Evolutionary conservation across 1,140 invertebrate species (phyloP), one percentile per base, ranked within the genome.

Genomic region (Harpegnathos saltator): DNA sequence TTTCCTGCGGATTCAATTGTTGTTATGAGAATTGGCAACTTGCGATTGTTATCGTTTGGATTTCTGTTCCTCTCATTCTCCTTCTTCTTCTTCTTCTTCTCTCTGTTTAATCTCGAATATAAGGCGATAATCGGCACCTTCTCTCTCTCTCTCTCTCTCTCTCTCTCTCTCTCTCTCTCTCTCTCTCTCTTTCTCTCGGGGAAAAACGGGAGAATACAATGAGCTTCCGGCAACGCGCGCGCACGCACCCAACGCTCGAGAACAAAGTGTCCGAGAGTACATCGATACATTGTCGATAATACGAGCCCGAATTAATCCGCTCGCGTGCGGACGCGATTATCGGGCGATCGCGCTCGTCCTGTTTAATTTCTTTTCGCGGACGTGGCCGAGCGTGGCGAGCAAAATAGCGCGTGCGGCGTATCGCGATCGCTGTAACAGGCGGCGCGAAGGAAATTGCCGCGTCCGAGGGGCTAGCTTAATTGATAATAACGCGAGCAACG

Each of bases 401-500:
- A 62, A 85, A 85, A 85, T 82, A 81, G 38, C 78, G 38, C 52
- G n/a, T n/a, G 26, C n/a, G 44, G 56, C 68, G 72, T 68, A 69
- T 63, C 61, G 61, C 52, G 59, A 86, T 86, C 61, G 71, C 44
- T 85, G 56, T 82, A 85, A 81, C 61, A 72, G 68, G 59, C 58
- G 73, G 74, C 75, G 62, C 65, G 78, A 82, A 85, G 84, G 78
- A 86, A 86, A 86, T 86, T 85, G 54, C 59, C 75, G 74, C 68
- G 75, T 80, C 75, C 75, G 75, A 80, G 75, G n/a, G 56, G 69
- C 78, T 63, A 56, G 56, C 78, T 82, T 74, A 74, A 82, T 82
- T 82, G 68, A 82, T 73, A 82, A 82, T 80, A 80, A 80, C 52
- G 75, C 75, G 75, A 50, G 52, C 63, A 69, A 33, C 65, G 33